A percentile compares a stretch with the other conserved stretches of the same genome.
Conservation (phyloP, 92 coral and sea anemone species). For the Siderastrea siderea region DNA sequence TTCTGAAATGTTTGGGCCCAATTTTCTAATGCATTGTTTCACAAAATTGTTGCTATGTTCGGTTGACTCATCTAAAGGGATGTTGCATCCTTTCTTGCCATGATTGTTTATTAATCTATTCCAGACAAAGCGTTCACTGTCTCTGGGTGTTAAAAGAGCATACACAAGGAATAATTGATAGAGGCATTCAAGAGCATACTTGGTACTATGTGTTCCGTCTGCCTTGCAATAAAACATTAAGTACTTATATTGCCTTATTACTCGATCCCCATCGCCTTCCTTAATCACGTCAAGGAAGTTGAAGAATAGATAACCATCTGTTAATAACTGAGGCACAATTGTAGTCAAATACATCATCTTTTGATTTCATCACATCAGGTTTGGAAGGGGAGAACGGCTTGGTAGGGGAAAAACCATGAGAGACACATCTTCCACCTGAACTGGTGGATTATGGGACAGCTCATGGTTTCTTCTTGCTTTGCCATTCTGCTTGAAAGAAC, state of each 20-base stretch:
- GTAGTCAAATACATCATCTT: constrained; percentile 64
- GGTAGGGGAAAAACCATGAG: background rate
- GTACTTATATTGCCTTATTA: constrained; percentile 79
- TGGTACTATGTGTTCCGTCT: constrained; percentile 57
- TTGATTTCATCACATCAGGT: constrained; percentile 7
- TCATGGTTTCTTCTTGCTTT: constrained; percentile 74
- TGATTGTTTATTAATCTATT: constrained; percentile 55
- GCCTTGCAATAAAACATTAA: constrained; percentile 64
- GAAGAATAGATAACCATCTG: constrained; percentile 60
- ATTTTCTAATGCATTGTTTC: constrained; percentile 55
- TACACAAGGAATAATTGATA: constrained; percentile 49
- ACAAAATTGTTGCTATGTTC: constrained; percentile 65
- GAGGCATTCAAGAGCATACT: constrained; percentile 55
- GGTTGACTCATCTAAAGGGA: no score
- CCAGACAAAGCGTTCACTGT: constrained; percentile 57
- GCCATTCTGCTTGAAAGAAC: constrained; percentile 70
- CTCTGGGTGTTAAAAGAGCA: no score
- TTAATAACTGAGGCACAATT: constrained; percentile 71
- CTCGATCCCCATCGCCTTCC: constrained; percentile 75
- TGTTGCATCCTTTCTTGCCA: constrained; percentile 58
- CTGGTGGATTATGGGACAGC: constrained; percentile 59
- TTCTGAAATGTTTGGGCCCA: constrained; percentile 63
- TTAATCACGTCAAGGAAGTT: constrained; percentile 75
- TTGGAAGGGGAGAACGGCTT: constrained; percentile 1
- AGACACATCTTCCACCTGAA: constrained; percentile 7